Percentiles rank a stretch among this genome's conserved stretches.
Conservation (phyloP, 2,888 invertebrate genomes). For the Mythimna impura region DNA sequence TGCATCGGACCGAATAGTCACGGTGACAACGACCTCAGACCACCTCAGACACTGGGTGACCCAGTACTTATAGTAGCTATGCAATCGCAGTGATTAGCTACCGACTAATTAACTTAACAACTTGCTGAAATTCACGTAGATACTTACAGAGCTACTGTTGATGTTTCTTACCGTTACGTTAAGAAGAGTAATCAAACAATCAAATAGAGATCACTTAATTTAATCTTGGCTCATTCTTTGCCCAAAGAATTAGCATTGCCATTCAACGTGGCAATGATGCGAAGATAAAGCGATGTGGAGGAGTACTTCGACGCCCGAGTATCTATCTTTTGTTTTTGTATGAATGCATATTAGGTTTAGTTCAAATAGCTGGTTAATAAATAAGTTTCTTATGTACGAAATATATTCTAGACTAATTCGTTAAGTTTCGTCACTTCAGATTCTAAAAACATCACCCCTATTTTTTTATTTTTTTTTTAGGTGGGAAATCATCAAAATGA, state of each 20-base stretch:
- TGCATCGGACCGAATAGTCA: constrained; percentile 69
- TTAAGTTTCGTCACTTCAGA: background rate
- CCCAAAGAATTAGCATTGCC: no score
- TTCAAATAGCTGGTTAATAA: no score
- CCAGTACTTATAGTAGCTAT: constrained; percentile 57
- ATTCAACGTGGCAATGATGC: no score
- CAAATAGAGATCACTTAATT: background rate
- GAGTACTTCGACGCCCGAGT: no score
- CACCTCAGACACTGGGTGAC: constrained; percentile 73
- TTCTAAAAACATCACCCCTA: background rate
- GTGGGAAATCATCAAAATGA: no score
- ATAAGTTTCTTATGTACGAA: no score
- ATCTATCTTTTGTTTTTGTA: no score
- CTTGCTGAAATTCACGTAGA: constrained; percentile 25
- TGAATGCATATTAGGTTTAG: no score
- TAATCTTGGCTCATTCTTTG: background rate
- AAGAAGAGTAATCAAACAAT: background rate
- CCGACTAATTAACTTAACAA: constrained; percentile 46
- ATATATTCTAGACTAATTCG: background rate
- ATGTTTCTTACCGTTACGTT: background rate
- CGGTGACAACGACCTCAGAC: constrained; percentile 74
- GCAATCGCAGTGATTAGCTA: constrained; percentile 48
- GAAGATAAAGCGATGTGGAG: no score
- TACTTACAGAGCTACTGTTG: background rate
- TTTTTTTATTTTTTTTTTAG: no score